Base-by-base conservation (phyloP, 2,797 vertebrate species). In the Takifugu rubripes region DNA sequence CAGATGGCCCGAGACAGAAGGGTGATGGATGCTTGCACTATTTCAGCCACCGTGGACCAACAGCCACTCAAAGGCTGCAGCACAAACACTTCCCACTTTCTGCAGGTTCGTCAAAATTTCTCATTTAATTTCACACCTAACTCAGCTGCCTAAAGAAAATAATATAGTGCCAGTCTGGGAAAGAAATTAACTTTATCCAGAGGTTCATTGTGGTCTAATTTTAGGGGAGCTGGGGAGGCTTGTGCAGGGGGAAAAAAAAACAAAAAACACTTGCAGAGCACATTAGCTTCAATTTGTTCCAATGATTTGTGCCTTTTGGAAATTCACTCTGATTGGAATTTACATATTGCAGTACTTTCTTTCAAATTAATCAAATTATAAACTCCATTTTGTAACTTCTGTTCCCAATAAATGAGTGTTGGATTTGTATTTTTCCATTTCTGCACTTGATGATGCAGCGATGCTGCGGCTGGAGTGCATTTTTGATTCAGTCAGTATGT, bases 1-100 rank as follows among this genome's bases (percentile, higher is more conserved):
- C 80, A 85, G 84, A 86, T 88, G 84, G 83, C 59, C 46, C 59
- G 62, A 78, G 74, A 81, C 74, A 80, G 73, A 75, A 75, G 70
- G 70, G 71, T 12, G 72, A 75, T 60, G 71, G 69, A 82, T 72
- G 67, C 53, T 31, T 58, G 59, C 70, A 73, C 72, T 83, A 74
- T 68, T 79, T 73, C 75, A 71, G 64, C 72, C 68, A 68, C 59
- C 77, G 65, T 68, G 68, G 69, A 82, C 74, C 58, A 78, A 72
- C 68, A 83, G 72, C 63, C 61, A 64, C 59, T 80, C 66, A 61
- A 57, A 79, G 66, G 52, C 77, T 74, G 24, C 52, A 81, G 64
- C 57, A 61, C 54, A 82, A 71, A 82, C 72, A 80, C 60, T 74
- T 56, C 56, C 55, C 67, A 29, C 58, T 52, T 54, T 31, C 64